phyloP scores from a whole-genome alignment of 2,888 invertebrate genomes.

The Girardia tigrina region DNA sequence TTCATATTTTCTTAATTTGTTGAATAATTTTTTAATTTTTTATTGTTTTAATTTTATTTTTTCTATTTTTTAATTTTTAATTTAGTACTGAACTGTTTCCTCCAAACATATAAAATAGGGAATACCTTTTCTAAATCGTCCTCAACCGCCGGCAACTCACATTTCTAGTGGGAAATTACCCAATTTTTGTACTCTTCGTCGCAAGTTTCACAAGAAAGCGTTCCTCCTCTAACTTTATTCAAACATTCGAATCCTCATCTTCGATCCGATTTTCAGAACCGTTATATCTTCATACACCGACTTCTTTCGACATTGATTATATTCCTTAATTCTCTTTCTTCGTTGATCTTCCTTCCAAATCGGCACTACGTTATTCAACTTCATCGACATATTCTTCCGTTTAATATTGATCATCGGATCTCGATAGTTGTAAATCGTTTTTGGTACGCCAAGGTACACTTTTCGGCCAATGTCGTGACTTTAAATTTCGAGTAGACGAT shows the following conservation, averaged over 20 bases:
- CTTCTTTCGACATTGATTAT: slow-evolving; percentile 15
- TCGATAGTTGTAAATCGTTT: background rate
- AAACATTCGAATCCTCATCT: background rate
- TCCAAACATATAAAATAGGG: too few species aligned
- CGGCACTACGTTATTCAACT: background rate
- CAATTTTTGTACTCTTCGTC: background rate
- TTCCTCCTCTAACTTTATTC: background rate
- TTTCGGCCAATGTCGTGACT: background rate
- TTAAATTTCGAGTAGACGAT: background rate
- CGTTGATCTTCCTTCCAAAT: slow-evolving; percentile 6
- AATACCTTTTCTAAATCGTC: background rate
- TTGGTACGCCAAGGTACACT: background rate
- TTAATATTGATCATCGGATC: background rate
- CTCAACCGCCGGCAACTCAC: background rate
- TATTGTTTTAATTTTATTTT: too few species aligned
- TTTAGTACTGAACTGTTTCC: too few species aligned
- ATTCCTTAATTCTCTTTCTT: slow-evolving; percentile 1
- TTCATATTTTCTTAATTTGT: too few species aligned
- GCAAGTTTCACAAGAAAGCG: background rate
- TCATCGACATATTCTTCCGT: background rate
- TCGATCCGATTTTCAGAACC: background rate
- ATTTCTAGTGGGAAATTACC: background rate
- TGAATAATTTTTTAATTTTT: too few species aligned
- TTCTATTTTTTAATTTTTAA: too few species aligned
- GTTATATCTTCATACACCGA: background rate